A percentile compares a stretch with the other conserved stretches of the same genome.
Evolutionary conservation across 1,140 invertebrate species (phyloP).

Genomic region (Ips typographus): DNA sequence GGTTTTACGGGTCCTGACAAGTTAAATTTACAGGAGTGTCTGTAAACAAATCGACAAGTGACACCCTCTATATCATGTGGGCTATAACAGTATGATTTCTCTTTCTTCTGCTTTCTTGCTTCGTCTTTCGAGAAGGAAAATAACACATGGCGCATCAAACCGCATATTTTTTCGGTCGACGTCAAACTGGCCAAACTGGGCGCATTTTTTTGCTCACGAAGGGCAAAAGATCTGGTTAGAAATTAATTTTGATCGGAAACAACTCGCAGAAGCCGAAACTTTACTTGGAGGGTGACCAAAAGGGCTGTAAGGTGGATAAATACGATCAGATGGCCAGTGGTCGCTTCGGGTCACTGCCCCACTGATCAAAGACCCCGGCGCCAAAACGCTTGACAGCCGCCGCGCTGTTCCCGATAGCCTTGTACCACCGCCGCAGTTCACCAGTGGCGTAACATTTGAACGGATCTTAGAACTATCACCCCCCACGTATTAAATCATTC

Average conservation of each 20-base stretch:
- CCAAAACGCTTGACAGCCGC: slow-evolving; percentile 48
- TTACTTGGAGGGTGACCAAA: not conserved
- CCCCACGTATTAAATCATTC: too few relatives aligned
- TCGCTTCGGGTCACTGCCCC: slow-evolving; percentile 45
- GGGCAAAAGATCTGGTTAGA: not conserved
- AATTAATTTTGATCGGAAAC: not conserved
- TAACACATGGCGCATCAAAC: slow-evolving; percentile 25
- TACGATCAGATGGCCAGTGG: slow-evolving; percentile 40
- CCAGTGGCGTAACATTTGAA: not conserved
- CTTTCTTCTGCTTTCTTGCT: not conserved
- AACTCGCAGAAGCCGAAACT: not conserved
- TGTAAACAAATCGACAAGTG: not conserved
- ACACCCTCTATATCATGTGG: slow-evolving; percentile 17
- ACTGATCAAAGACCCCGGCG: slow-evolving; percentile 49
- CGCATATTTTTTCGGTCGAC: slow-evolving; percentile 16
- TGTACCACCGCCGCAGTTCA: slow-evolving; percentile 7
- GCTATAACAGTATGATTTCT: slow-evolving; percentile 26
- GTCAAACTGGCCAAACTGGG: slow-evolving; percentile 19
- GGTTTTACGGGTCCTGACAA: not conserved
- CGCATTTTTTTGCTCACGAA: slow-evolving; percentile 14
- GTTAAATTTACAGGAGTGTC: not conserved
- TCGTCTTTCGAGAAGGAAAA: not conserved
- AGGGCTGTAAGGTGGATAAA: slow-evolving; percentile 20
- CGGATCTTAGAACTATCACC: not conserved
- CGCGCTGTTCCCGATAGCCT: slow-evolving; percentile 22